These are phyloP conservation scores for Ceratosolen fusciceps DNA, from an alignment of 1,140 invertebrate species.

Conservation along the genomic window DNA sequence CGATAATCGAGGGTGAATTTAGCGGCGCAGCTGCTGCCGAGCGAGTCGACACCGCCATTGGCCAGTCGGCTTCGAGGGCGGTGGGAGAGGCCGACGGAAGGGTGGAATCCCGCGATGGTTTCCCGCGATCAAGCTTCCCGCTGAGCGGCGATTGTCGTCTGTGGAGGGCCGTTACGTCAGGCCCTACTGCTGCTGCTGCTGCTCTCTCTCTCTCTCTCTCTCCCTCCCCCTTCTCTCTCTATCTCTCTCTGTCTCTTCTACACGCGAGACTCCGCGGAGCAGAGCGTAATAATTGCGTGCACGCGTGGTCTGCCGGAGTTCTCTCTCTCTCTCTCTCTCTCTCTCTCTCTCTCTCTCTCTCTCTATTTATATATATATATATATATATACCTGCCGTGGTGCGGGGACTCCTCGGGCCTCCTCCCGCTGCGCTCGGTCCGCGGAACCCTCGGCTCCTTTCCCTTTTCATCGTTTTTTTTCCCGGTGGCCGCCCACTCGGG, in stretches of 20 bases:
- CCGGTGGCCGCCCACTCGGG: no score
- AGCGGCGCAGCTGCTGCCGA: neutral
- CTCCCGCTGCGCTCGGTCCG: neutral
- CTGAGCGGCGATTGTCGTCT: neutral
- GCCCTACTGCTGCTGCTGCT: neutral
- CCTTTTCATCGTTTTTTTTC: no score
- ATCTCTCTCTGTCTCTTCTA: no score
- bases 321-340: no score
- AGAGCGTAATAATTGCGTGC: no score
- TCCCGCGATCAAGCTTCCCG: neutral
- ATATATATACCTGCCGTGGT: no score
- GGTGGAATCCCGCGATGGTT: neutral
- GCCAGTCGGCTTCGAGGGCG: neutral
- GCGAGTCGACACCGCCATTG: neutral
- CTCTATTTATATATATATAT: no score
- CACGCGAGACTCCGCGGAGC: no score
- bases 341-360: no score
- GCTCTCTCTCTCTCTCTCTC: neutral
- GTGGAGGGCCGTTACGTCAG: neutral
- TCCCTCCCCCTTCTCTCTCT: neutral
- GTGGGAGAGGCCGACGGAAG: neutral
- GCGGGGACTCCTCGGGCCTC: no score
- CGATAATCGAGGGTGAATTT: conserved; percentile 14
- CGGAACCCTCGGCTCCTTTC: no score
- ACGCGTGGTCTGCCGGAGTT: no score